A percentile compares a stretch with the other conserved stretches of the same genome.
Conservation (phyloP, 1,140 invertebrate genomes). For the Ceratina japonica region DNA sequence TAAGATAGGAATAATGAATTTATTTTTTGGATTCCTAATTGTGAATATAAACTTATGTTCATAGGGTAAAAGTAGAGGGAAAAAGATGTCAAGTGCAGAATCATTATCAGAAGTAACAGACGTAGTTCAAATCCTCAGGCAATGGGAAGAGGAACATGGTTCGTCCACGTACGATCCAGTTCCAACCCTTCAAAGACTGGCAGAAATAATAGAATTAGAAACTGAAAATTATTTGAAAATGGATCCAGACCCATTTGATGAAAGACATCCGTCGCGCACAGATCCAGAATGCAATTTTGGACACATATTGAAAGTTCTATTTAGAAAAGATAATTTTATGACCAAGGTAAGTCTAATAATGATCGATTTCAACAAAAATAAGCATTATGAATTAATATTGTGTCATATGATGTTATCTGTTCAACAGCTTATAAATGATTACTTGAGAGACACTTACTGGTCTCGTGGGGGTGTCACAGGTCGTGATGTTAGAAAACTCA, state of each 20-base stretch:
- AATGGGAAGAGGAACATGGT: conserved; percentile 87
- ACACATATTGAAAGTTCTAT: conserved; percentile 93
- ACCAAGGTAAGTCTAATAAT: conserved; percentile 84
- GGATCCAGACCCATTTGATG: conserved; percentile 98
- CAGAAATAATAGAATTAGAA: conserved; percentile 91
- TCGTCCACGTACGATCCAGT: conserved; percentile 85
- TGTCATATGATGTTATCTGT: conserved; percentile 50
- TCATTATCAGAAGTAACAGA: conserved; percentile 79
- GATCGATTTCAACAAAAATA: not conserved
- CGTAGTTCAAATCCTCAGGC: conserved; percentile 83
- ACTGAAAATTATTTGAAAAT: conserved; percentile 95
- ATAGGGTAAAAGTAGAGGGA: conserved; percentile 19
- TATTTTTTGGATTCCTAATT: not conserved
- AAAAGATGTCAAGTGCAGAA: conserved; percentile 73
- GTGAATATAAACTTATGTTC: not conserved
- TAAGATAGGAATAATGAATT: not conserved
- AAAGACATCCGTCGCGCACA: conserved; percentile 95
- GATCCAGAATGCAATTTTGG: conserved; percentile 95
- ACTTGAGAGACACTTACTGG: conserved; percentile 90
- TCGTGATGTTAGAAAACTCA: conserved; percentile 86
- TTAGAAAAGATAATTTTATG: conserved; percentile 97
- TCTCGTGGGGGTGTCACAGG: conserved; percentile 83
- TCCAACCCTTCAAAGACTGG: conserved; percentile 84
- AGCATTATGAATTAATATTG: not conserved
- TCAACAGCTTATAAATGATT: conserved; percentile 91